phyloP scores from a whole-genome alignment of 2,888 invertebrate species.

The Ommatoiulus sabulosus region DNA sequence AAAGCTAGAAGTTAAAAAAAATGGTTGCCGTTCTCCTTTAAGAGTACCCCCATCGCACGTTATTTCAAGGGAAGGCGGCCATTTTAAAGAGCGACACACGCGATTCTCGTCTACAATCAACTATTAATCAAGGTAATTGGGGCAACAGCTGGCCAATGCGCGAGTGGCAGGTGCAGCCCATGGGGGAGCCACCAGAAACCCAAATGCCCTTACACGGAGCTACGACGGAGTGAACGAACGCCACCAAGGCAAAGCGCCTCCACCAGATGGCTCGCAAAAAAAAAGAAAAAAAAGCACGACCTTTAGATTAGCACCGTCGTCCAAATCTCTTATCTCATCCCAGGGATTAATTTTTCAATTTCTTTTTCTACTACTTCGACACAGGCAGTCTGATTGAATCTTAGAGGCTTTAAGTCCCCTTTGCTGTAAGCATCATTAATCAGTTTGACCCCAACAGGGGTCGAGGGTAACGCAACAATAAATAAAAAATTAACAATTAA shows the following conservation, averaged over 20 bases:
- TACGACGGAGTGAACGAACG: slow-evolving; percentile 45
- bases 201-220: slow-evolving; percentile 5
- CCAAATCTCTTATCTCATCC: slow-evolving; percentile 36
- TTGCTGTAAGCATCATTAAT: background rate
- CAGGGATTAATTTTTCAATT: background rate
- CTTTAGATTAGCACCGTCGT: slow-evolving; percentile 31
- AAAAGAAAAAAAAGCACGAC: slow-evolving; percentile 7
- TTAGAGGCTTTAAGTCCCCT: slow-evolving; percentile 14
- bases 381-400: background rate
- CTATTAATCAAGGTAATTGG: slow-evolving; percentile 58
- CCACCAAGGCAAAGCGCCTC: slow-evolving; percentile 32
- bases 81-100: slow-evolving; percentile 21
- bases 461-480: background rate
- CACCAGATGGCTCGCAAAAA: slow-evolving; percentile 36
- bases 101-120: slow-evolving; percentile 46
- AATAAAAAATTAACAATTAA: background rate
- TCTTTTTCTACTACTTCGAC: background rate
- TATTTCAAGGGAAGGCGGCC: slow-evolving; percentile 32
- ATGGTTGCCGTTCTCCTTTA: background rate
- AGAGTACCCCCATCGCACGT: slow-evolving; percentile 16
- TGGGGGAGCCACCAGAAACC: slow-evolving; percentile 44
- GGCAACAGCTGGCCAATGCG: slow-evolving; percentile 57
- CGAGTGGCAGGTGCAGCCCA: slow-evolving; percentile 55
- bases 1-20: background rate
- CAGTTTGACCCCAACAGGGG: background rate